Evolutionary conservation across 2,797 vertebrate species (phyloP), one percentile per base, ranked within the genome.

Genomic region (Microctenopoma lineatum): DNA sequence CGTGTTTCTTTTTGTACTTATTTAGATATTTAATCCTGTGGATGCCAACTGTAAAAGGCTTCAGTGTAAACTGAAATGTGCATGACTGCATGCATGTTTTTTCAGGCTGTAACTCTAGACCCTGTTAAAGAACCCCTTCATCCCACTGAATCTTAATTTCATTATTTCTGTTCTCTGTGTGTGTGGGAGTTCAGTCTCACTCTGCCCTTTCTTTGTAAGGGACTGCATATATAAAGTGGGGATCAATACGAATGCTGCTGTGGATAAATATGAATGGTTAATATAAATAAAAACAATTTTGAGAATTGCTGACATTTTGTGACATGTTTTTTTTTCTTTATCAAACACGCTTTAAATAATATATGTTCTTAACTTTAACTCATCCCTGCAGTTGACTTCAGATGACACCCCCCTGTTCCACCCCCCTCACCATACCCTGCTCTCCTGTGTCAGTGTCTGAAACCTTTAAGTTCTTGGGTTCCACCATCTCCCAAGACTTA

Each of bases 261-360:
- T 93, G 91, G 92, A 94, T 92, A 92, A 80, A 87, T 89, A 91
- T 86, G 92, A 92, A 92, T 92, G 90, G 92, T 92, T 94, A 93
- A 94, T 93, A 94, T 94, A 94, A 95, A 93, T 94, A 92, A 94
- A 92, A 84, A 72, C 72, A 81, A 87, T 88, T 90, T 92, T 87
- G 81, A 84, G 67, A 87, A 77, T 83, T 67, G 59, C 59, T 84
- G 36, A 63, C 25, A 65, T 58, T 80, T 34, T 34, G 32, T 34
- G 32, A 34, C 32, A 34, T 34, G 32, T 34, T 34, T 34, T 34
- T 32, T 34, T 9, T 7, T 1, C 7, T 32, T 32, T 34, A 9
- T 34, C 32, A 34, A 9, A 34, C 32, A 34, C 9, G 29, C 4
- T 32, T 7, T 36, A 21, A 21, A 21, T 21, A 21, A 21, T 29